phyloP scores from a whole-genome alignment of 2,888 invertebrate species.

The Plagodis pulveraria region DNA sequence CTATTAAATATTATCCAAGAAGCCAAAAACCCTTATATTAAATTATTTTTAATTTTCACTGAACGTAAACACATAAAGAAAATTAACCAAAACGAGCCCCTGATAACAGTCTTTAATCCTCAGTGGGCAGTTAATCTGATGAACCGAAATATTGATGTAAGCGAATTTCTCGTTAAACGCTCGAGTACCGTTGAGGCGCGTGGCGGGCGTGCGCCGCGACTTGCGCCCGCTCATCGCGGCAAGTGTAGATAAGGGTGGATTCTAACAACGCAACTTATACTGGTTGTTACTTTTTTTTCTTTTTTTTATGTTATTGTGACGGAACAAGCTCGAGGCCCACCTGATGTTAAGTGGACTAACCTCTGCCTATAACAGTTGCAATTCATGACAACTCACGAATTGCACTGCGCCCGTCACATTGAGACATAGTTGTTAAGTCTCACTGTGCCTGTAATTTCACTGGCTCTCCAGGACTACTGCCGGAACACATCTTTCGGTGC shows the following conservation, averaged over 20 bases:
- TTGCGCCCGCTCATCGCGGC: conserved; percentile 27
- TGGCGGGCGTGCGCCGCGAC: conserved; percentile 62
- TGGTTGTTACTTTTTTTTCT: too few relatives aligned
- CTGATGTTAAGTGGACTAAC: too few relatives aligned
- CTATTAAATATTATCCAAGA: background rate
- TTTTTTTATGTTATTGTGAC: too few relatives aligned
- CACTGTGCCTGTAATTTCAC: too few relatives aligned
- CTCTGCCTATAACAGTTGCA: too few relatives aligned
- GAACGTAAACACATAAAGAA: background rate
- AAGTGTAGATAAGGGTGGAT: conserved; percentile 26
- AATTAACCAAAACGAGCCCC: conserved; percentile 12
- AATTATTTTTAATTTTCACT: background rate
- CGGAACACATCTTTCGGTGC: too few relatives aligned
- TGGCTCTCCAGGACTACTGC: too few relatives aligned
- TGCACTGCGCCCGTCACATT: too few relatives aligned
- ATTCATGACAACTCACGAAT: too few relatives aligned
- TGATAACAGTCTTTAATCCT: conserved; percentile 28
- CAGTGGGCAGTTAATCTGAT: conserved; percentile 58
- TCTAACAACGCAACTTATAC: conserved; percentile 10
- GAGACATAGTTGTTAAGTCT: too few relatives aligned
- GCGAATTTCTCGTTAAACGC: conserved; percentile 65
- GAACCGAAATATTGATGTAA: conserved; percentile 64
- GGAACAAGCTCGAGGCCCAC: too few relatives aligned
- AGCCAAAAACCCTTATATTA: background rate
- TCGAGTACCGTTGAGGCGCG: conserved; percentile 68